Base-by-base conservation (phyloP, 2,113 vertebrate species). In the Okapia johnstoni region DNA sequence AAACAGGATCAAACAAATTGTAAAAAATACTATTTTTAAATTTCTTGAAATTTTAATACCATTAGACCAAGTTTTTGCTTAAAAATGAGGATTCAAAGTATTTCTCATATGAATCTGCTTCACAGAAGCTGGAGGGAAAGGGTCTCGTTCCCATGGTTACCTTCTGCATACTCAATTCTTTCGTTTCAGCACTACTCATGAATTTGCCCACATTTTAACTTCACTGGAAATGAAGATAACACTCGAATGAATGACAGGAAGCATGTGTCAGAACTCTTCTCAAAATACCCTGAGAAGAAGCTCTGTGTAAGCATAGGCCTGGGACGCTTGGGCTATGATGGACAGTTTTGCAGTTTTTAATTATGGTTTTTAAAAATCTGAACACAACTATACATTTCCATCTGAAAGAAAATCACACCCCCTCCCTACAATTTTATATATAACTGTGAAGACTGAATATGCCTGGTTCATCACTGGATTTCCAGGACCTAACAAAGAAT, bases 101-200 rank as follows among this genome's bases (percentile, higher is more conserved):
- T 11, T 80, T 80, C 36, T 89, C 89, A 76, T 81, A 83, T 60
- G 88, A 95, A 60, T 77, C 79, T 54, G 63, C 40, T 46, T 95
- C 73, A 77, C 63, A 96, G 70, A 92, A 61, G 57, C 19, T 57
- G 63, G 25, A 88, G 54, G 83, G 17, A 48, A 86, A 58, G 40
- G 40, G 25, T 70, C 48, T 52, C n/a, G 96, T 97, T 96, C 73
- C 93, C 92, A 92, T 96, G 88, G 92, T 43, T 95, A 98, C 96
- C 43, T 89, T 84, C 15, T 81, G n/a, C 23, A n/a, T 6, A 30
- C 66, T 57, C 16, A 16, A 91, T 52, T 88, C 80, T 93, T 93
- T 61, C 70, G 52, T 60, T 93, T 93, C 77, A 36, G 33, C 58
- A 52, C 30, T 77, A 60, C 73, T 85, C 76, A 26, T 21, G 54